These are phyloP conservation scores for Drosophila truncata DNA, from an alignment of 1,140 invertebrate species.

Conservation along the genomic window DNA sequence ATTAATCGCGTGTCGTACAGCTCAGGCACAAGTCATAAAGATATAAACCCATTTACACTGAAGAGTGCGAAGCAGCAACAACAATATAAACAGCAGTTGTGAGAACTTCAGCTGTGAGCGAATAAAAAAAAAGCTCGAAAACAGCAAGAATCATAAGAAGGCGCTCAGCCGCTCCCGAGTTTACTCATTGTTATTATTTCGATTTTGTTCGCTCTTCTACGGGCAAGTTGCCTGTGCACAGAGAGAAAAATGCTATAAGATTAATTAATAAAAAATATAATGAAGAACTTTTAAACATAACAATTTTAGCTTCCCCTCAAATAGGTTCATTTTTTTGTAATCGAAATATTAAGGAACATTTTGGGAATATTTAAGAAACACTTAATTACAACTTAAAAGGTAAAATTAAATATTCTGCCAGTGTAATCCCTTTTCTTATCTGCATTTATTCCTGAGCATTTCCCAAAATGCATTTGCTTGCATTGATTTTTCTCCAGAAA, in stretches of 20 bases:
- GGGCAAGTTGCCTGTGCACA: slow-evolving; percentile 1
- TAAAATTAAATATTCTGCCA: not conserved
- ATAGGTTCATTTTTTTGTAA: not conserved
- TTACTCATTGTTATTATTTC: slow-evolving; percentile 61
- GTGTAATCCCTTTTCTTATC: slow-evolving; percentile 10
- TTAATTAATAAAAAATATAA: not conserved
- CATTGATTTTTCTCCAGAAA: slow-evolving; percentile 1
- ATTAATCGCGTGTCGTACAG: slow-evolving; percentile 63
- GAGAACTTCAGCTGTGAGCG: slow-evolving; percentile 24
- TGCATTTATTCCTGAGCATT: not conserved
- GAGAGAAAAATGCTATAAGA: not conserved
- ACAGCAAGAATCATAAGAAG: slow-evolving; percentile 39
- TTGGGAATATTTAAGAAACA: no score
- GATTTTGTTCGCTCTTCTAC: slow-evolving; percentile 32
- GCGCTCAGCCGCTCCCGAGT: slow-evolving; percentile 57
- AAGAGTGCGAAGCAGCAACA: slow-evolving; percentile 27
- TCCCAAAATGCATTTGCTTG: not conserved
- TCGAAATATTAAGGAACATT: not conserved
- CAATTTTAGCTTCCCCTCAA: not conserved
- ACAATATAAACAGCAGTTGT: slow-evolving; percentile 24
- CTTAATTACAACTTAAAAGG: rapidly evolving
- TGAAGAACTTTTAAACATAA: no score
- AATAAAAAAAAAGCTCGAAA: slow-evolving; percentile 10
- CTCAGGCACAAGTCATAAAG: slow-evolving; percentile 60
- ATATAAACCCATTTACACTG: slow-evolving; percentile 71